Evolutionary conservation across 1,140 invertebrate species (phyloP).

Genomic region (Drosophila carrolli): DNA sequence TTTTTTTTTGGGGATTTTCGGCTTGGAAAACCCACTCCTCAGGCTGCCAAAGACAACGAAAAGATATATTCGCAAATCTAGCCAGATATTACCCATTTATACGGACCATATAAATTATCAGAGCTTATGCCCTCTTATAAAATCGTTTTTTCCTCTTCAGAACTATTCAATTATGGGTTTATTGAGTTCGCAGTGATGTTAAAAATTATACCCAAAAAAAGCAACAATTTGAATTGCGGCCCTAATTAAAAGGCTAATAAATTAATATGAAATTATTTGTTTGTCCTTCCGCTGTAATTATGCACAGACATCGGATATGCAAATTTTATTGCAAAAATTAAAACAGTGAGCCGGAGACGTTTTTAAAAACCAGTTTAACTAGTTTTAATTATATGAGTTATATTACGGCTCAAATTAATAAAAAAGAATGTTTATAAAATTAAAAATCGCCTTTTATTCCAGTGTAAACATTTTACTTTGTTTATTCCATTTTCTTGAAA

Average conservation of each 20-base stretch:
- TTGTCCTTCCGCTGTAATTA: slow-evolving; percentile 41
- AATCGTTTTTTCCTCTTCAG: slow-evolving; percentile 13
- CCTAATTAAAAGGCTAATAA: slow-evolving; percentile 55
- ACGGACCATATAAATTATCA: neutral
- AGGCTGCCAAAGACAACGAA: neutral
- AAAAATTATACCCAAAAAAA: slow-evolving; percentile 1
- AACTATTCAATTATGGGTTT: slow-evolving; percentile 50
- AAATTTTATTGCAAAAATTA: neutral
- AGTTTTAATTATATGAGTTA: neutral
- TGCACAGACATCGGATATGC: slow-evolving; percentile 40
- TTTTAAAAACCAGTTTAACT: neutral
- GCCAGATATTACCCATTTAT: neutral
- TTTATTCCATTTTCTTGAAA: neutral
- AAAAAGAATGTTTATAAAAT: too few species aligned
- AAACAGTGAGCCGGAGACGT: neutral
- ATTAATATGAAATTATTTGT: slow-evolving; percentile 49
- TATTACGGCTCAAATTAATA: too few species aligned
- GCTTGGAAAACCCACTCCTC: slow-evolving; percentile 7
- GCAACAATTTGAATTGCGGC: slow-evolving; percentile 42
- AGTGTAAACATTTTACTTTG: too few species aligned
- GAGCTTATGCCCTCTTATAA: slow-evolving; percentile 10
- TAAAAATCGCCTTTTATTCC: too few species aligned
- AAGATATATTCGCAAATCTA: slow-evolving; percentile 7
- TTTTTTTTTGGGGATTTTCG: slow-evolving; percentile 15
- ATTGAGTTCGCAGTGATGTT: slow-evolving; percentile 25